Evolutionary conservation across 2,113 vertebrate species (phyloP).

Genomic region (Sakesphorus luctuosus): DNA sequence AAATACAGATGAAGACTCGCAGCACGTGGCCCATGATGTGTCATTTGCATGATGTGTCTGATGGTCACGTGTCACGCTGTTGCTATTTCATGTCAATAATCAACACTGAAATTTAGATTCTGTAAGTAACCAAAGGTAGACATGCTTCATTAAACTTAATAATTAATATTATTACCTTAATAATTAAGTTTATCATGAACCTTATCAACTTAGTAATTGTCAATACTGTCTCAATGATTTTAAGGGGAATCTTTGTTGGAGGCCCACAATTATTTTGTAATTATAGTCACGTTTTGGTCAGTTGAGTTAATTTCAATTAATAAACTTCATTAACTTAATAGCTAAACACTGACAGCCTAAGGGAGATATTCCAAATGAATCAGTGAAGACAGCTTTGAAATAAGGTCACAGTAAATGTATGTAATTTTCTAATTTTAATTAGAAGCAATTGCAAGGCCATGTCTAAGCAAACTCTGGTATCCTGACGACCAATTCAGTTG

Average conservation of each 20-base stretch:
- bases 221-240: neutral
- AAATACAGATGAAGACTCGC: neutral
- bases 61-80: neutral
- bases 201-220: neutral
- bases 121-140: neutral
- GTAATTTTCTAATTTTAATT: neutral
- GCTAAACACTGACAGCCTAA: neutral
- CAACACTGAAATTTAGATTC: neutral
- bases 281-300: slow-evolving; percentile 15
- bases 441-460: neutral
- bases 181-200: neutral
- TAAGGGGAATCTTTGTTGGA: neutral
- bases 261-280: neutral
- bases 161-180: neutral
- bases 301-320: slow-evolving; percentile 25
- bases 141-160: neutral
- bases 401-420: neutral
- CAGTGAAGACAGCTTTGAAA: neutral
- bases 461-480: neutral
- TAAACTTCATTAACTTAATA: slow-evolving; percentile 3
- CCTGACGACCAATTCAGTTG: neutral
- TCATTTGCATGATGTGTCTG: neutral
- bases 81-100: neutral
- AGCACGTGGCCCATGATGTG: neutral
- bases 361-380: neutral